Base-by-base conservation (phyloP, 2,113 vertebrate species). In the Strix uralensis region DNA sequence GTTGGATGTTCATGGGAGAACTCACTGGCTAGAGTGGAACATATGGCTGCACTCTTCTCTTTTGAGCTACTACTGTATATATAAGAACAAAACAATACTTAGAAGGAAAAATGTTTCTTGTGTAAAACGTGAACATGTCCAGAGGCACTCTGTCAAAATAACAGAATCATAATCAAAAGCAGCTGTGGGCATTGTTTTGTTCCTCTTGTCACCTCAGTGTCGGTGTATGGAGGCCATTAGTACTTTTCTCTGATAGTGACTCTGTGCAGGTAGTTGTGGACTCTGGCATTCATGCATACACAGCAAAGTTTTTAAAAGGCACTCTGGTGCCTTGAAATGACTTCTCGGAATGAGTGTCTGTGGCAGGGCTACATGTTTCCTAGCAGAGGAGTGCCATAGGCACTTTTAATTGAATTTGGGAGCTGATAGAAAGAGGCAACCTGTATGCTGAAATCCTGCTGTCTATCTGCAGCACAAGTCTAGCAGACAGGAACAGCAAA, bases 381-480 rank as follows among this genome's bases (percentile, higher is more conserved):
- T 96, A 96, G 90, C 90, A 96, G 86, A 93, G 77, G 82, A 91
- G 57, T 70, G 95, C 89, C 91, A 92, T 71, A 52, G 86, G 94
- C 93, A 92, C 75, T 88, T 97, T 88, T 81, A 92, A 78, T 94
- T 89, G 69, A 86, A 94, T 96, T 92, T 90, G 67, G 92, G 54
- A 82, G 77, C 87, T 90, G 90, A 94, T 92, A 46, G 87, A 89
- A 92, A 71, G 87, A 93, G 65, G 70, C 87, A 83, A 78, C 81
- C 25, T 71, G 22, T 77, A 52, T 83, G 92, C 75, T 87, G 79
- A 90, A 83, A 78, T 88, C 66, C 86, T 90, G 61, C 69, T 89
- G 75, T 88, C 86, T 82, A 29, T 86, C 81, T 90, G 70, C 86
- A 90, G 75, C 46, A 40, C 55, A 47, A 34, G 71, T 42, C 75